phyloP scores from a whole-genome alignment of 2,797 vertebrate species.

The Loriculus beryllinus region DNA sequence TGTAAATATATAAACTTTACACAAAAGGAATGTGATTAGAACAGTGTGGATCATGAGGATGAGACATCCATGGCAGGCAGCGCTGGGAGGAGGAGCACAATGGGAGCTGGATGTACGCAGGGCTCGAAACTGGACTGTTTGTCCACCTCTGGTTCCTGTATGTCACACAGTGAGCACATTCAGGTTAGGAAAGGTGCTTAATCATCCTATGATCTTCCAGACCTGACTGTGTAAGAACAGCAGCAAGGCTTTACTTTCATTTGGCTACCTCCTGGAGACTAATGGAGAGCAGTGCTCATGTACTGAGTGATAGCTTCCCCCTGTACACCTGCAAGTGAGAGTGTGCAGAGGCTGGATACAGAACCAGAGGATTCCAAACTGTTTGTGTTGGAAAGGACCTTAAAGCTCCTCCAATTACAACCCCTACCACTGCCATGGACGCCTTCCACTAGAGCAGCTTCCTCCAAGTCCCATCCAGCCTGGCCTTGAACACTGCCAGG shows the following conservation, averaged over 20 bases:
- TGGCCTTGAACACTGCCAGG: not conserved
- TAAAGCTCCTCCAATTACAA: not conserved
- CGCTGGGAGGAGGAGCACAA: rapidly evolving
- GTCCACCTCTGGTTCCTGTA: not conserved
- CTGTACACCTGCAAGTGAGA: not conserved
- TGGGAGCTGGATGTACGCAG: not conserved
- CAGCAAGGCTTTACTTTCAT: not conserved
- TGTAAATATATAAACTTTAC: constrained; percentile 24
- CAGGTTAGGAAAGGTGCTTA: not conserved
- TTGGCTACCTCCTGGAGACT: not conserved
- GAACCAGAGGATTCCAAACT: not conserved
- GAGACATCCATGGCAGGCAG: not conserved
- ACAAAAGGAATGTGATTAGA: not conserved
- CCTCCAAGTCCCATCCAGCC: not conserved
- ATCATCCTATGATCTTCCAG: not conserved
- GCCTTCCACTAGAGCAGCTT: not conserved
- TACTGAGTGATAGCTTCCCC: not conserved
- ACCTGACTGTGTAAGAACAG: not conserved
- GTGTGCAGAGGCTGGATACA: not conserved
- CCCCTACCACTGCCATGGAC: not conserved
- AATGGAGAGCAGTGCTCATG: not conserved
- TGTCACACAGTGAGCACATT: not conserved
- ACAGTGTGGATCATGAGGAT: rapidly evolving
- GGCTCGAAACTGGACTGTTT: not conserved
- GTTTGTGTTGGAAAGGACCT: not conserved